Conservation (phyloP, 2,797 vertebrate species). For the Xiphorhynchus erythropygius region DNA sequence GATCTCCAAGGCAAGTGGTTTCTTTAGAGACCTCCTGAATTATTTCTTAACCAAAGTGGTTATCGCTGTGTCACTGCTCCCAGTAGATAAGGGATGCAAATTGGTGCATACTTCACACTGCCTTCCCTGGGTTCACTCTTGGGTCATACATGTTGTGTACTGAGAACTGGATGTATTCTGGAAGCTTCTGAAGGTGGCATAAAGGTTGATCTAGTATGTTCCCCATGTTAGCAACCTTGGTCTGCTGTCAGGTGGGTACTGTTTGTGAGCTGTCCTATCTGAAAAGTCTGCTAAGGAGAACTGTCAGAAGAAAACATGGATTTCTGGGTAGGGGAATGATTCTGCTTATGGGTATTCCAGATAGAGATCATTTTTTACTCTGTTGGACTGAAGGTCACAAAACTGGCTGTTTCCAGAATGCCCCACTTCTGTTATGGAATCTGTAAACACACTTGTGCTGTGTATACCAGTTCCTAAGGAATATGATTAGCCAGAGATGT, state of each 20-base stretch:
- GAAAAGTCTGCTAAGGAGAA: background rate
- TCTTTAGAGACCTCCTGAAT: background rate
- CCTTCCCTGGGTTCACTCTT: constrained; percentile 14
- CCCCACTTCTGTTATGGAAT: background rate
- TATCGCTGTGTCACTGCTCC: background rate
- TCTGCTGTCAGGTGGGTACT: background rate
- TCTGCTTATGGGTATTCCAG: background rate
- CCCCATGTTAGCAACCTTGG: background rate
- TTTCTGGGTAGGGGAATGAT: background rate
- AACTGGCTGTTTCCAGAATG: background rate
- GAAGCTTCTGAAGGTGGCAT: background rate
- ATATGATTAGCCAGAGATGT: background rate
- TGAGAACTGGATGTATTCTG: background rate
- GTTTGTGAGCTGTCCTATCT: background rate
- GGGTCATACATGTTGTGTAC: background rate
- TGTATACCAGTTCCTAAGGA: background rate
- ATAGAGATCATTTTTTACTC: background rate
- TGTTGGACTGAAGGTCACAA: background rate
- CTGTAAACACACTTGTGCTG: background rate
- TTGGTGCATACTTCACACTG: background rate
- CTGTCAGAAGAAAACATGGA: background rate
- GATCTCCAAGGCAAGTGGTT: constrained; percentile 93
- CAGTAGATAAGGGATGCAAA: constrained; percentile 43
- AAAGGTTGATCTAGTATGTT: background rate
- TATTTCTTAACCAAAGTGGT: constrained; percentile 3